phyloP scores from a whole-genome alignment of 1,140 invertebrate genomes.

The Halictus rubicundus region DNA sequence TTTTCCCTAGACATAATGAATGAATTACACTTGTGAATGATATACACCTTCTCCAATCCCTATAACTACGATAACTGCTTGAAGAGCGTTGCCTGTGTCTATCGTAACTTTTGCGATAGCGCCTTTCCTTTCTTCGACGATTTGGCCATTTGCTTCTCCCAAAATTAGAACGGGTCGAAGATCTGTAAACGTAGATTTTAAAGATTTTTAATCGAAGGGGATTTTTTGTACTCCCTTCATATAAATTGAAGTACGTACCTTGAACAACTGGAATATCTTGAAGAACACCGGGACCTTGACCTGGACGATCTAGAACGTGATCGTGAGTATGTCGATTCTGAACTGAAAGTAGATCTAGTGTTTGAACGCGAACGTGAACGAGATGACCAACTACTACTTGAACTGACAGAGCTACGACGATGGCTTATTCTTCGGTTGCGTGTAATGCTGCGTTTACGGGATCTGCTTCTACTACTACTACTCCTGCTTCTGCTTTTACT shows the following conservation, averaged over 20 bases:
- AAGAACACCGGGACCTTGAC: slow-evolving; percentile 60
- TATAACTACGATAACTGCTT: slow-evolving; percentile 54
- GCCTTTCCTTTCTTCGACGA: slow-evolving; percentile 46
- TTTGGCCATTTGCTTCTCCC: slow-evolving; percentile 65
- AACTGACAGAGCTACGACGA: slow-evolving; percentile 72
- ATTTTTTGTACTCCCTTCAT: background rate
- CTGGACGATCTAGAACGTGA: slow-evolving; percentile 63
- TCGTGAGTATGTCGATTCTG: slow-evolving; percentile 63
- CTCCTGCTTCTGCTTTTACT: slow-evolving; percentile 61
- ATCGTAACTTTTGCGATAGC: slow-evolving; percentile 58
- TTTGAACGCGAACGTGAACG: slow-evolving; percentile 65
- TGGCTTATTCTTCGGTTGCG: slow-evolving; percentile 69
- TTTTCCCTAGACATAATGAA: background rate
- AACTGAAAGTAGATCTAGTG: slow-evolving; percentile 62
- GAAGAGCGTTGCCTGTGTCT: slow-evolving; percentile 61
- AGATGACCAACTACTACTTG: slow-evolving; percentile 75
- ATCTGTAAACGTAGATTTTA: slow-evolving; percentile 65
- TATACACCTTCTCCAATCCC: slow-evolving; percentile 67
- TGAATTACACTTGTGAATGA: background rate
- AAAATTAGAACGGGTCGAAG: slow-evolving; percentile 67
- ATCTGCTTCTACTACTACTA: slow-evolving; percentile 71
- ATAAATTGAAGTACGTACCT: slow-evolving; percentile 62
- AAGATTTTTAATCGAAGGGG: background rate
- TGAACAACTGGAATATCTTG: slow-evolving; percentile 68
- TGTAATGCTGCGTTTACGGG: slow-evolving; percentile 47